A percentile compares a stretch with the other conserved stretches of the same genome.
phyloP scores from a whole-genome alignment of 2,113 vertebrate species.

The Peromyscus leucopus region DNA sequence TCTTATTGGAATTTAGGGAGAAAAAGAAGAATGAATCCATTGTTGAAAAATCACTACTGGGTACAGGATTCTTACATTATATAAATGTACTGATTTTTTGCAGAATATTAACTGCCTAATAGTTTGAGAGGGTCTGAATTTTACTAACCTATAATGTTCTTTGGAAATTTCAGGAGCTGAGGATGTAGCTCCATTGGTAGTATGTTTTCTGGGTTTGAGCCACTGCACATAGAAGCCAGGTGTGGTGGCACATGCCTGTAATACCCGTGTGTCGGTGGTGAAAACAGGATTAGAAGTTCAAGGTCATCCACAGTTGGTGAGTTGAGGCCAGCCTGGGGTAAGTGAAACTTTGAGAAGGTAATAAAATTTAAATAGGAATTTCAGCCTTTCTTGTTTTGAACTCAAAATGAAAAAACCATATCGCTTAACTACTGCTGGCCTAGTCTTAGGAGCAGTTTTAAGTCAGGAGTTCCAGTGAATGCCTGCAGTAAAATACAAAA shows the following conservation, averaged over 20 bases:
- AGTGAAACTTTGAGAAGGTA: not conserved
- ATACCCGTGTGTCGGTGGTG: too few species aligned
- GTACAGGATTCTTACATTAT: slow-evolving; percentile 41
- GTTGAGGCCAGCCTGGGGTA: not conserved
- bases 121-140: slow-evolving; percentile 46
- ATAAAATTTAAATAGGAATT: slow-evolving; percentile 11
- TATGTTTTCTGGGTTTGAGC: not conserved
- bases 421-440: not conserved
- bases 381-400: slow-evolving; percentile 33
- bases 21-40: not conserved
- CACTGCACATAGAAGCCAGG: not conserved
- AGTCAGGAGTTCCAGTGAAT: not conserved
- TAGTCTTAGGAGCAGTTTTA: slow-evolving; percentile 16
- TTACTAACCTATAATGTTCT: not conserved
- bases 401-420: slow-evolving; percentile 43
- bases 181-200: not conserved
- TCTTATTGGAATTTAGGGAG: not conserved
- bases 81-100: not conserved
- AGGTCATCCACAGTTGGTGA: not conserved
- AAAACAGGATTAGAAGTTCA: not conserved
- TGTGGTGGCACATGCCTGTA: too few species aligned
- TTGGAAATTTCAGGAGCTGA: not conserved
- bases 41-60: slow-evolving; percentile 43
- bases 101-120: not conserved
- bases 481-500: slow-evolving; percentile 10